Evolutionary conservation across 2,113 vertebrate genomes (phyloP).

Genomic region (Todiramphus chloris): DNA sequence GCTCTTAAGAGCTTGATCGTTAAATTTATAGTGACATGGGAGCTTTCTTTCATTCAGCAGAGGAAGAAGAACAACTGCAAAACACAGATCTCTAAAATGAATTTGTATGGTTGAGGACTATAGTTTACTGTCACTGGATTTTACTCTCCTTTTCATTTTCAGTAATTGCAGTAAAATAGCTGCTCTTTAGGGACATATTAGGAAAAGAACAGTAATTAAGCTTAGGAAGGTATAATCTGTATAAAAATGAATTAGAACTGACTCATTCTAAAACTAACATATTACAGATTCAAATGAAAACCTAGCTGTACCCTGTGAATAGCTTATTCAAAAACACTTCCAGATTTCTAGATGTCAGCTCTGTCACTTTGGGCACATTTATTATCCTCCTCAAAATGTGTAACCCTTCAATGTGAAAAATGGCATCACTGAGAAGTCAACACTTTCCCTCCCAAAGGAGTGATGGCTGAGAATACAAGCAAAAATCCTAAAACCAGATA

Average conservation of each 20-base stretch:
- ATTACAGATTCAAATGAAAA: slow-evolving; percentile 19
- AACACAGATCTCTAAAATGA: not conserved
- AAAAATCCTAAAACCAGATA: not conserved
- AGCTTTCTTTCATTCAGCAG: not conserved
- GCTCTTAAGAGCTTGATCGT: not conserved
- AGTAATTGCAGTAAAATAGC: slow-evolving; percentile 37
- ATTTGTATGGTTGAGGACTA: not conserved
- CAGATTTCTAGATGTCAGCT: slow-evolving; percentile 10
- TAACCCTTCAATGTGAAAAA: slow-evolving; percentile 37
- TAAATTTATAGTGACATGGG: not conserved
- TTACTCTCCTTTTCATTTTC: slow-evolving; percentile 18
- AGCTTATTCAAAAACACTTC: slow-evolving; percentile 15
- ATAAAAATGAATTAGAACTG: slow-evolving; percentile 37
- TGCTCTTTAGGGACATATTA: slow-evolving; percentile 5
- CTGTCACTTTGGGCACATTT: slow-evolving; percentile 3
- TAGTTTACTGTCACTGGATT: not conserved
- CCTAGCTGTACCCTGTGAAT: not conserved
- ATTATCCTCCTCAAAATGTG: slow-evolving; percentile 13
- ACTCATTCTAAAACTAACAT: not conserved
- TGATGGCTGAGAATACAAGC: not conserved
- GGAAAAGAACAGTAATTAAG: slow-evolving; percentile 42
- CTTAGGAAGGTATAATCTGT: slow-evolving; percentile 51
- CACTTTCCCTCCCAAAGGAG: slow-evolving; percentile 1
- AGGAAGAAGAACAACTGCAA: not conserved
- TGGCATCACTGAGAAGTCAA: not conserved